These are phyloP conservation scores for Microctonus hyperodae DNA, from an alignment of 2,888 invertebrate genomes.

Conservation along the genomic window DNA sequence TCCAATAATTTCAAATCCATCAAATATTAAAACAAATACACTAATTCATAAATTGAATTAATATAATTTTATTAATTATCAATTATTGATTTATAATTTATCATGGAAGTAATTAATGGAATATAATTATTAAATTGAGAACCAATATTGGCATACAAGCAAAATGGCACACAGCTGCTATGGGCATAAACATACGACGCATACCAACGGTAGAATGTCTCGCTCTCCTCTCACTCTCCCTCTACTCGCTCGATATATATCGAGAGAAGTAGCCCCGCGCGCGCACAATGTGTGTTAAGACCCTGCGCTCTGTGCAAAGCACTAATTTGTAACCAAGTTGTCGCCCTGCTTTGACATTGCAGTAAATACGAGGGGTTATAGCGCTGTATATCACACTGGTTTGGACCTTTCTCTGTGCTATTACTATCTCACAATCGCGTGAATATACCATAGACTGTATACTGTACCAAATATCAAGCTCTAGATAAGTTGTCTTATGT, in stretches of 20 bases:
- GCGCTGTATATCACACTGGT: slow-evolving; percentile 59
- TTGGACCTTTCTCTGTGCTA: slow-evolving; percentile 35
- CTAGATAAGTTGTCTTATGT: neutral
- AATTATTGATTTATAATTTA: neutral
- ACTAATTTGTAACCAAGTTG: slow-evolving; percentile 63
- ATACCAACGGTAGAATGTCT: slow-evolving; percentile 44
- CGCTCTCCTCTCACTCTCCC: too few relatives aligned
- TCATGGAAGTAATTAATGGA: slow-evolving; percentile 2
- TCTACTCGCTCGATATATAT: slow-evolving; percentile 32
- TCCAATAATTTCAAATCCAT: neutral
- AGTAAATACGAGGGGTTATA: slow-evolving; percentile 61
- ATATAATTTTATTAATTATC: neutral
- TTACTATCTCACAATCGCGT: too few relatives aligned
- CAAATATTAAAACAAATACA: too few relatives aligned
- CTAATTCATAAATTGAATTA: too few relatives aligned
- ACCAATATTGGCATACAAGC: slow-evolving; percentile 61
- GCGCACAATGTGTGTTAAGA: slow-evolving; percentile 24
- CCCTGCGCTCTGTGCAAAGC: slow-evolving; percentile 47
- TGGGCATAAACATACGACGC: slow-evolving; percentile 58
- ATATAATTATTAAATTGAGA: slow-evolving; percentile 60
- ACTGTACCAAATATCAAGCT: too few relatives aligned
- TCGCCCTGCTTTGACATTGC: slow-evolving; percentile 62
- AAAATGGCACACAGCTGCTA: slow-evolving; percentile 57
- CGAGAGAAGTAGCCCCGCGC: slow-evolving; percentile 18
- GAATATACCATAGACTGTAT: too few relatives aligned